Evolutionary conservation across 2,888 invertebrate genomes (phyloP).

Genomic region (Drosophila gaucha): DNA sequence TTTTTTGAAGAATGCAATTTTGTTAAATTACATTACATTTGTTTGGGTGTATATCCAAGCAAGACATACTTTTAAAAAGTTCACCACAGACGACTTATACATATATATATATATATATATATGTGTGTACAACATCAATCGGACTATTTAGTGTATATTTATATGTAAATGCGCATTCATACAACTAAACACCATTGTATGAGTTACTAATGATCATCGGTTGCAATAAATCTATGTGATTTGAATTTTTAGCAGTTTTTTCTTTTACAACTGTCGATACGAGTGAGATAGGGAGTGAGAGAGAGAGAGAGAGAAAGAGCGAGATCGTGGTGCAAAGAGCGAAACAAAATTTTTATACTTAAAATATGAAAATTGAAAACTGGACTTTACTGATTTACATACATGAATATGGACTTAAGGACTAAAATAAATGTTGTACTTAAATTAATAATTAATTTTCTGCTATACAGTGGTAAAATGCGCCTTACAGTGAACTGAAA

Average conservation of each 20-base stretch:
- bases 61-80: slow-evolving; percentile 33
- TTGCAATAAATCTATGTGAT: slow-evolving; percentile 67
- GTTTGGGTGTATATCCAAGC: slow-evolving; percentile 8
- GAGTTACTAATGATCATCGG: slow-evolving; percentile 60
- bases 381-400: slow-evolving; percentile 31
- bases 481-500: slow-evolving; percentile 68
- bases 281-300: slow-evolving; percentile 5
- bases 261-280: neutral
- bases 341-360: neutral
- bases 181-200: slow-evolving; percentile 42
- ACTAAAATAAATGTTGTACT: slow-evolving; percentile 24
- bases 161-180: slow-evolving; percentile 61
- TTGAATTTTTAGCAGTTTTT: slow-evolving; percentile 11
- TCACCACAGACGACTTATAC: neutral
- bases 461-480: slow-evolving; percentile 67
- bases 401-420: slow-evolving; percentile 22
- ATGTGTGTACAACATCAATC: slow-evolving; percentile 16
- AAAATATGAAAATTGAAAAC: slow-evolving; percentile 25
- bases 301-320: neutral
- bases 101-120: slow-evolving; percentile 1
- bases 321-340: slow-evolving; percentile 16
- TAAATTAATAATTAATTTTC: slow-evolving; percentile 18
- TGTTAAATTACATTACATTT: slow-evolving; percentile 22
- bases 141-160: slow-evolving; percentile 37
- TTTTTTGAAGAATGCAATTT: no score